A percentile compares a stretch with the other conserved stretches of the same genome.
Evolutionary conservation across 1,140 invertebrate genomes (phyloP).

Genomic region (Thaumatotibia leucotreta): DNA sequence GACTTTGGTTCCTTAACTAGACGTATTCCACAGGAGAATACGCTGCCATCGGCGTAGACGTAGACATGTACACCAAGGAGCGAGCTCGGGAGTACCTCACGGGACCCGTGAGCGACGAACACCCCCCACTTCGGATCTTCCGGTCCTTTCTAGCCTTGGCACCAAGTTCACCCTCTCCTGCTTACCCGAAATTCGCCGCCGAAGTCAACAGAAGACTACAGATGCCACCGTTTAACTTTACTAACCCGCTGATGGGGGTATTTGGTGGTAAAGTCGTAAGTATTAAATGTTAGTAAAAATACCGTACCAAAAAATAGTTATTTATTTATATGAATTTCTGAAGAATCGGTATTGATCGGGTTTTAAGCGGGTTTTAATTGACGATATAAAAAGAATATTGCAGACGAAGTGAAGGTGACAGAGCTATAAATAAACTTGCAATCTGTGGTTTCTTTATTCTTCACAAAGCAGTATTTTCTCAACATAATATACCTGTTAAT

Average conservation of each 20-base stretch:
- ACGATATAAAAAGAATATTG: too few relatives aligned
- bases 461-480: not conserved
- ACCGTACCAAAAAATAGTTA: not conserved
- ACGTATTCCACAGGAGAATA: slow-evolving; percentile 84
- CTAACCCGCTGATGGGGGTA: slow-evolving; percentile 83
- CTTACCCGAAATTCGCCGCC: slow-evolving; percentile 85
- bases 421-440: not conserved
- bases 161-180: slow-evolving; percentile 80
- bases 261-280: slow-evolving; percentile 85
- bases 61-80: slow-evolving; percentile 88
- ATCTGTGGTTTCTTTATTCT: not conserved
- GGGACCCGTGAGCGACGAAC: slow-evolving; percentile 82
- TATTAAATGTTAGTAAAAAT: not conserved
- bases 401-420: too few relatives aligned
- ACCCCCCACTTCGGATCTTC: slow-evolving; percentile 78
- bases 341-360: too few relatives aligned
- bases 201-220: slow-evolving; percentile 88
- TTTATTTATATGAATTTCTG: too few relatives aligned
- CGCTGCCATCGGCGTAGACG: slow-evolving; percentile 92
- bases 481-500: not conserved
- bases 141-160: slow-evolving; percentile 85
- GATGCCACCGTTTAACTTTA: slow-evolving; percentile 89
- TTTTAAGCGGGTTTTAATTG: too few relatives aligned
- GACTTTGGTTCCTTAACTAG: not conserved
- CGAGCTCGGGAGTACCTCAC: slow-evolving; percentile 86